Evolutionary conservation across 2,797 vertebrate genomes (phyloP).

Genomic region (Muscicapa comitata): DNA sequence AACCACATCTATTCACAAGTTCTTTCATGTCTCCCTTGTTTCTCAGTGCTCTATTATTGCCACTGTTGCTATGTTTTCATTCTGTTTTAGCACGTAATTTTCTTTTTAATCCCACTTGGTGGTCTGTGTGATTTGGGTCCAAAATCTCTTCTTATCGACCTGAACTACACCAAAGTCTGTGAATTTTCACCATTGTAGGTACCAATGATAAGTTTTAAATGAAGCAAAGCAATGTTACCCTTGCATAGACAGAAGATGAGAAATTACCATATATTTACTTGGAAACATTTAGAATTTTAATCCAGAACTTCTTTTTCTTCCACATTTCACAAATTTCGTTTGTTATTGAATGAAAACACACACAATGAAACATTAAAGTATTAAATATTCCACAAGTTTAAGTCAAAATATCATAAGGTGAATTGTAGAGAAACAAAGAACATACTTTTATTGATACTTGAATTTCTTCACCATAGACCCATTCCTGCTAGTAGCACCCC

Average conservation of each 20-base stretch:
- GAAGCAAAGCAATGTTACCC: not conserved
- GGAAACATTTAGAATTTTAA: not conserved
- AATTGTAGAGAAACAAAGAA: not conserved
- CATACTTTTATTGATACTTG: not conserved
- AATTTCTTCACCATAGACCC: not conserved
- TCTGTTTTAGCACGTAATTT: constrained; percentile 15
- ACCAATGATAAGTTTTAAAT: not conserved
- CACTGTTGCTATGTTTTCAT: constrained; percentile 56
- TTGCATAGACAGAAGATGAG: not conserved
- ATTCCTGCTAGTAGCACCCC: not conserved
- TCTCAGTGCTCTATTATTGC: constrained; percentile 19
- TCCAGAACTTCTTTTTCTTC: not conserved
- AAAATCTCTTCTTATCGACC: not conserved
- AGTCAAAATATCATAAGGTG: not conserved
- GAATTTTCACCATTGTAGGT: not conserved
- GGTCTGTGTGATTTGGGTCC: not conserved
- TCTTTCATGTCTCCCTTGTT: not conserved
- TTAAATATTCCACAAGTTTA: not conserved
- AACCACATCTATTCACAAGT: not conserved
- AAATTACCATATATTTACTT: not conserved
- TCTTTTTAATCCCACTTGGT: constrained; percentile 14
- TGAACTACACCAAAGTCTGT: not conserved
- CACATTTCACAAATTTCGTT: not conserved
- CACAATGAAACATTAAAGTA: not conserved
- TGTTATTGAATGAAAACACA: not conserved